Percentiles rank a stretch among this genome's conserved stretches.
Evolutionary conservation across 2,113 vertebrate genomes (phyloP).

Genomic region (Nettapus auritus): DNA sequence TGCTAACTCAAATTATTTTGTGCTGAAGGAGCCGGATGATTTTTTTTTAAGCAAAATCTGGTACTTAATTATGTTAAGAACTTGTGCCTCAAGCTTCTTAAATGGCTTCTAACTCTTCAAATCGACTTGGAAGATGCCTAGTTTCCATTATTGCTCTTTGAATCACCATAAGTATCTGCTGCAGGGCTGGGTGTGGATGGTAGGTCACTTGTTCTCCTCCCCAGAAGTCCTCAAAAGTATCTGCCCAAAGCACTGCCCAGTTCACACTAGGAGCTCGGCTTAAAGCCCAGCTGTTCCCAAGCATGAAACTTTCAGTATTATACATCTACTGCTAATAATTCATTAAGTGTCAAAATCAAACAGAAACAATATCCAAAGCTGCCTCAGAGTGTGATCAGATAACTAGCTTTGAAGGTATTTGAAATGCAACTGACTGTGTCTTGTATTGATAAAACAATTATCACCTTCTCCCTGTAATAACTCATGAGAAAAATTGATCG

Average conservation of each 20-base stretch:
- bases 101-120: neutral
- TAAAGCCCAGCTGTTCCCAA: accelerated
- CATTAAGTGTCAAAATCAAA: neutral
- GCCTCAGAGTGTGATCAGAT: neutral
- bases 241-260: neutral
- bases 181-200: neutral
- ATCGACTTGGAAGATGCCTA: neutral
- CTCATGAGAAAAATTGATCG: slow-evolving; percentile 38
- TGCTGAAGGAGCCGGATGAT: neutral
- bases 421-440: slow-evolving; percentile 11
- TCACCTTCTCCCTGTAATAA: slow-evolving; percentile 27
- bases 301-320: neutral
- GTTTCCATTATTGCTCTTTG: neutral
- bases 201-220: neutral
- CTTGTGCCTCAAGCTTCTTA: neutral
- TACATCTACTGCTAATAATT: neutral
- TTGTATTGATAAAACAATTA: slow-evolving; percentile 64
- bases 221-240: neutral
- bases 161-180: neutral
- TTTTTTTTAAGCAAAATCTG: neutral
- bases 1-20: neutral
- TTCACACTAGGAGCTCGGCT: neutral
- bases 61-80: neutral
- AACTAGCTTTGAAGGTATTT: slow-evolving; percentile 23
- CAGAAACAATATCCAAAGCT: neutral